Percentiles rank a stretch among this genome's conserved stretches.
These are phyloP conservation scores for Penaeus vannamei DNA, from an alignment of 1,140 invertebrate genomes.

Conservation along the genomic window DNA sequence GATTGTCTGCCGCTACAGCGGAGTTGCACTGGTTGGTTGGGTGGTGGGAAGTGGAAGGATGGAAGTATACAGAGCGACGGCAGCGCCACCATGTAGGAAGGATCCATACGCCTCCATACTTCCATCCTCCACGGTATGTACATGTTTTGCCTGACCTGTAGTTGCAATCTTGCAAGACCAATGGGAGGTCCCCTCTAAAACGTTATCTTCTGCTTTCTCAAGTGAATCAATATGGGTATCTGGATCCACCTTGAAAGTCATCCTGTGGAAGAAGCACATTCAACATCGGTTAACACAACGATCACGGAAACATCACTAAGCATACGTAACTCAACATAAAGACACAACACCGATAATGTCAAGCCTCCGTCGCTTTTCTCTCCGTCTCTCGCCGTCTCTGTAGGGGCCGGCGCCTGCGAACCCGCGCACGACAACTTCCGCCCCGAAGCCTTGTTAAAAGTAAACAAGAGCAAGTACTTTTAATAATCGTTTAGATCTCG, in stretches of 20 bases:
- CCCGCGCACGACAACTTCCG: too few relatives aligned
- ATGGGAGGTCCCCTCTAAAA: slow-evolving; percentile 99
- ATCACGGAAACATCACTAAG: slow-evolving; percentile 30
- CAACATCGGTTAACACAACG: slow-evolving; percentile 52
- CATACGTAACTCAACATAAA: slow-evolving; percentile 26
- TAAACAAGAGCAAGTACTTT: too few relatives aligned
- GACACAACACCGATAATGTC: slow-evolving; percentile 7
- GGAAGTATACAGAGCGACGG: slow-evolving; percentile 41
- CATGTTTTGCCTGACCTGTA: slow-evolving; percentile 81
- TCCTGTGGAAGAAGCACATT: slow-evolving; percentile 77
- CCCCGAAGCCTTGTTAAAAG: too few relatives aligned
- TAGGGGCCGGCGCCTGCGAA: background rate
- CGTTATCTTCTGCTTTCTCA: slow-evolving; percentile 96
- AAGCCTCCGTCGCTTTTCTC: background rate
- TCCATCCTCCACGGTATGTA: slow-evolving; percentile 64
- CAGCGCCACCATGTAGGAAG: background rate
- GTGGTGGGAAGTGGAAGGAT: slow-evolving; percentile 44
- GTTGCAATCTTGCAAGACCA: slow-evolving; percentile 99
- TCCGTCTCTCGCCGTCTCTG: background rate
- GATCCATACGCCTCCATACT: slow-evolving; percentile 53
- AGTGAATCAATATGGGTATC: slow-evolving; percentile 99
- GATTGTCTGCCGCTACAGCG: slow-evolving; percentile 52
- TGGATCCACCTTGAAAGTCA: slow-evolving; percentile 97
- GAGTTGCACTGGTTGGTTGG: slow-evolving; percentile 46
- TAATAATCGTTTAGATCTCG: too few relatives aligned